phyloP scores from a whole-genome alignment of 2,888 invertebrate genomes.

The Amphipoea oculea region DNA sequence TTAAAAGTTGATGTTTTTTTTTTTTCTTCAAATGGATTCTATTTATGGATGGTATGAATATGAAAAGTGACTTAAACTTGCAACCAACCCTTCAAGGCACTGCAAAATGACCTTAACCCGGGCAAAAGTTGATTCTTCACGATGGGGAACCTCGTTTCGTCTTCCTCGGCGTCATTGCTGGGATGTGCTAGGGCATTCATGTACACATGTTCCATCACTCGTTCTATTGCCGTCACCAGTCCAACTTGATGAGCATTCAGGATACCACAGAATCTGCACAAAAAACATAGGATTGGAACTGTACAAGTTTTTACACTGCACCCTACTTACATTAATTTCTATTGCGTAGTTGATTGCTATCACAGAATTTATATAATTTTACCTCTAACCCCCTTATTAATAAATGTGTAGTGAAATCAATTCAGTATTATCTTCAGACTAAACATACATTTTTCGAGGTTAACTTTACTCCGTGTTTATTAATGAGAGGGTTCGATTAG shows the following conservation, averaged over 20 bases:
- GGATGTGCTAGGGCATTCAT: slow-evolving; percentile 97
- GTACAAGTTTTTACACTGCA: background rate
- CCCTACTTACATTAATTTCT: background rate
- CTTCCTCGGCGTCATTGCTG: slow-evolving; percentile 94
- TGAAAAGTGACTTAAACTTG: background rate
- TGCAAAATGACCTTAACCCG: slow-evolving; percentile 96
- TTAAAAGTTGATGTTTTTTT: background rate
- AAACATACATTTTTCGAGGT: background rate
- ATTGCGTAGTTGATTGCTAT: no score
- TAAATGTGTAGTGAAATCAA: background rate
- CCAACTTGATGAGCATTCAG: slow-evolving; percentile 95
- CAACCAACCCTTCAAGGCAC: slow-evolving; percentile 94
- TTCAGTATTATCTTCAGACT: background rate
- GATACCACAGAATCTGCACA: slow-evolving; percentile 93
- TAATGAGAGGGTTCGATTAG: no score
- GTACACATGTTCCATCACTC: slow-evolving; percentile 96
- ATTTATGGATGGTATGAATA: background rate
- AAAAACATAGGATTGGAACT: background rate
- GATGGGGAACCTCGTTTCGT: slow-evolving; percentile 94
- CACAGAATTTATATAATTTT: background rate
- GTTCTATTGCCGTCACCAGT: slow-evolving; percentile 96
- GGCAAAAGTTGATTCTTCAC: slow-evolving; percentile 96
- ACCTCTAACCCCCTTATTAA: background rate
- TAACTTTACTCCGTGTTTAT: background rate
- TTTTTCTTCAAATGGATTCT: background rate